phyloP scores from a whole-genome alignment of 1,140 invertebrate genomes.

The Platorchestia sp. region DNA sequence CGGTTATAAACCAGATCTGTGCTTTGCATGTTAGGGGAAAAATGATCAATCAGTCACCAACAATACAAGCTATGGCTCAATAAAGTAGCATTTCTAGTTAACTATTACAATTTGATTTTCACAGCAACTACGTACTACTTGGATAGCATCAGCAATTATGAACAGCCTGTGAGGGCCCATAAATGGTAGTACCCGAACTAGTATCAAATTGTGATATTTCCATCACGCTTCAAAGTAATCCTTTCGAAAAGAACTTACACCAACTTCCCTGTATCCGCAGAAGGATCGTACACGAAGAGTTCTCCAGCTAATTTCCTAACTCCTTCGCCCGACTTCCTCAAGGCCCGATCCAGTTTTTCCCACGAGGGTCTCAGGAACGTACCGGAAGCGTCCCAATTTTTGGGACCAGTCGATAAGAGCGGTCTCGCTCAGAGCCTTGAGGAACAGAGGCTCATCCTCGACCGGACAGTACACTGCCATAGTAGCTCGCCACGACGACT shows the following conservation, averaged over 20 bases:
- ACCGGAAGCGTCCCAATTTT: not conserved
- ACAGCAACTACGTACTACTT: too few species aligned
- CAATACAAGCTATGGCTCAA: too few species aligned
- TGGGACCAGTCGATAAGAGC: conserved; percentile 22
- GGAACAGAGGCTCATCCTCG: not conserved
- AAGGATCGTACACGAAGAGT: not conserved
- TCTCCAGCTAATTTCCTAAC: not conserved
- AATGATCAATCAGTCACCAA: too few species aligned
- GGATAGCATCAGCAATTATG: too few species aligned
- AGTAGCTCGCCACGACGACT: not conserved
- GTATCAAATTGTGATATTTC: too few species aligned
- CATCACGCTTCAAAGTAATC: too few species aligned
- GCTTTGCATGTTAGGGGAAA: too few species aligned
- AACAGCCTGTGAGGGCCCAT: too few species aligned
- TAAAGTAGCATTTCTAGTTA: too few species aligned
- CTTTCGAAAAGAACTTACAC: not conserved
- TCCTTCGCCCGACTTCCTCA: not conserved
- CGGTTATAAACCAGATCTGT: too few species aligned
- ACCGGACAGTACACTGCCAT: not conserved
- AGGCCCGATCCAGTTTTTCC: not conserved
- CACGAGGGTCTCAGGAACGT: conserved; percentile 1
- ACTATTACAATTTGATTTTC: too few species aligned
- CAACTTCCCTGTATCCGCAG: not conserved
- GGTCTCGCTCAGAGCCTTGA: not conserved
- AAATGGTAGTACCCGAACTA: too few species aligned